Evolutionary conservation across 2,888 invertebrate species (phyloP).

Genomic region (Sialis lutaria): DNA sequence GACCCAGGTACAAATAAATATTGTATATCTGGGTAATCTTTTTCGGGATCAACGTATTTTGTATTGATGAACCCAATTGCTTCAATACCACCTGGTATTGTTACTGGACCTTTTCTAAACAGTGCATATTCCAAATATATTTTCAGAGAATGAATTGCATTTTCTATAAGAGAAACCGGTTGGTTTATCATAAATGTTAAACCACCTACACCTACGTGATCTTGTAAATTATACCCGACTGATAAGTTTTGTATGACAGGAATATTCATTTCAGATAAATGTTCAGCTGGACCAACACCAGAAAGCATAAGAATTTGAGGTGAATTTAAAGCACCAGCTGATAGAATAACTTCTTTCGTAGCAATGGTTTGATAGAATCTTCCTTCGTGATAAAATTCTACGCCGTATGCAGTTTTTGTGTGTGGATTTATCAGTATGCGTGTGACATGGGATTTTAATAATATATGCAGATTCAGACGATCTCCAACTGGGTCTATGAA

Average conservation of each 20-base stretch:
- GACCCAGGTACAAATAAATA: slow-evolving; percentile 79
- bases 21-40: slow-evolving; percentile 79
- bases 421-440: slow-evolving; percentile 54
- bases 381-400: slow-evolving; percentile 61
- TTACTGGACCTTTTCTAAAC: slow-evolving; percentile 66
- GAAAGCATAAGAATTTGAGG: slow-evolving; percentile 89
- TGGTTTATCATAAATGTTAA: slow-evolving; percentile 67
- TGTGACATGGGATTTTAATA: slow-evolving; percentile 66
- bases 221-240: slow-evolving; percentile 77
- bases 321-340: slow-evolving; percentile 82
- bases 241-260: slow-evolving; percentile 63
- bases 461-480: slow-evolving; percentile 67
- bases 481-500: slow-evolving; percentile 65
- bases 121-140: slow-evolving; percentile 70
- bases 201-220: slow-evolving; percentile 76
- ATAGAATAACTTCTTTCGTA: slow-evolving; percentile 71
- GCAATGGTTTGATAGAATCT: slow-evolving; percentile 57
- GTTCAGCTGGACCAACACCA: slow-evolving; percentile 64
- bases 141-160: slow-evolving; percentile 59
- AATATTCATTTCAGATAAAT: slow-evolving; percentile 54
- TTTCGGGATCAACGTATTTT: slow-evolving; percentile 58
- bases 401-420: slow-evolving; percentile 62
- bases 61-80: slow-evolving; percentile 80
- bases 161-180: slow-evolving; percentile 62
- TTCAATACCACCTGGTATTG: slow-evolving; percentile 78